Conservation (phyloP, 2,113 vertebrate species). For the Anguilla rostrata region DNA sequence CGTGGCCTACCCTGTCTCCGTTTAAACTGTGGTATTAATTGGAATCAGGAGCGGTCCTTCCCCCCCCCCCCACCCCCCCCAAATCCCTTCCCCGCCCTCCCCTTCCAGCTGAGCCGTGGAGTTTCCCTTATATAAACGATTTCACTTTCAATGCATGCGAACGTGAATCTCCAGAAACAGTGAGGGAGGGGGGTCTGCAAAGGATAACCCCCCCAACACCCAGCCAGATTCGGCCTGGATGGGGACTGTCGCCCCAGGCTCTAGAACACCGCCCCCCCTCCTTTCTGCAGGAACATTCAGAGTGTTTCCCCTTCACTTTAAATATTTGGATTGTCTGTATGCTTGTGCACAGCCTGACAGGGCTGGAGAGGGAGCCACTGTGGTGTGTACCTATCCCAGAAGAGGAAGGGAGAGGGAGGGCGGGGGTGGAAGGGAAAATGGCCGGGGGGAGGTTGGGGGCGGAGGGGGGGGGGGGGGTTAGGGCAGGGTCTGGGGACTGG, state of each 20-base stretch:
- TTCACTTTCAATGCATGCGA: constrained; percentile 1
- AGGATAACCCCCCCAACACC: too few species aligned
- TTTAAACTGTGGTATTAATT: constrained; percentile 8
- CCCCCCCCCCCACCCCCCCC: too few species aligned
- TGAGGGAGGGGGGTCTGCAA: not conserved
- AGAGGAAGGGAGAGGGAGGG: constrained; percentile 24
- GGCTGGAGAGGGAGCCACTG: constrained; percentile 14
- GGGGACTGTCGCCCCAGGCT: not conserved
- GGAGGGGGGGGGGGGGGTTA: not conserved
- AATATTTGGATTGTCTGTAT: constrained; percentile 59
- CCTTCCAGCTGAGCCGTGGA: not conserved
- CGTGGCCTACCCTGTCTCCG: not conserved
- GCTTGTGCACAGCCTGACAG: constrained; percentile 27
- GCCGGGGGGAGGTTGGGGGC: not conserved
- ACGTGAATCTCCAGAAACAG: not conserved
- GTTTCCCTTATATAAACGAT: not conserved
- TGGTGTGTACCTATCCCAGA: constrained; percentile 21
- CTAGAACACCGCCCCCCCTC: not conserved
- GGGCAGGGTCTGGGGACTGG: not conserved
- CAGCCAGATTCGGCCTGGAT: not conserved
- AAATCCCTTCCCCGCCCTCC: too few species aligned
- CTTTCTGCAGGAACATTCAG: constrained; percentile 41
- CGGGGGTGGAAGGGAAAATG: constrained; percentile 7
- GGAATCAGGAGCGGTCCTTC: not conserved
- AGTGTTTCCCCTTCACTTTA: constrained; percentile 48